Conservation (phyloP, 53 echinoderm and acorn worm genomes). For the Holothuria scabra region DNA sequence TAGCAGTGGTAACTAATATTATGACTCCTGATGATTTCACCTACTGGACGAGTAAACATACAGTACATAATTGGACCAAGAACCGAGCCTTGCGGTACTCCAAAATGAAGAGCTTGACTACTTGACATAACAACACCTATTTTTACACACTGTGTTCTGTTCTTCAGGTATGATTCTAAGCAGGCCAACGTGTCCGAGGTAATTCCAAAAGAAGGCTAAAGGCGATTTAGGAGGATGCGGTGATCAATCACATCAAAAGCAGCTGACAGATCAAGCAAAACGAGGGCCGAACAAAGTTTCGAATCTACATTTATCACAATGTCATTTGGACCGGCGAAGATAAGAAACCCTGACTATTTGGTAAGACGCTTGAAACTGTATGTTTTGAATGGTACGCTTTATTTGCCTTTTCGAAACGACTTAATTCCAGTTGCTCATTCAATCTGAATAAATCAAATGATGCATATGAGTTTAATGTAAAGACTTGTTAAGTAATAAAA, state of each 20-base stretch:
- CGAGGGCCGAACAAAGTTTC: neutral
- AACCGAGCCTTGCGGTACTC: conserved; percentile 1
- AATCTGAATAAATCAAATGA: too few relatives aligned
- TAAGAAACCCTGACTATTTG: too few relatives aligned
- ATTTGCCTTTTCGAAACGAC: too few relatives aligned
- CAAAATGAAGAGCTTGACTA: neutral
- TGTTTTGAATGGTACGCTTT: too few relatives aligned
- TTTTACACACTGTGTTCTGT: neutral
- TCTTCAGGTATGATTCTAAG: neutral
- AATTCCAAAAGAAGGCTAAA: conserved; percentile 2
- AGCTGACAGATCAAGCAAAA: neutral
- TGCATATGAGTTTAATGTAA: too few relatives aligned
- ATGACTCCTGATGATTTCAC: too few relatives aligned
- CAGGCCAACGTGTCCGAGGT: neutral
- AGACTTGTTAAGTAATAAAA: too few relatives aligned
- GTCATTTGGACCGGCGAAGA: too few relatives aligned
- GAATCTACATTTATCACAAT: neutral
- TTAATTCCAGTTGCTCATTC: too few relatives aligned
- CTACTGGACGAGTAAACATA: too few relatives aligned
- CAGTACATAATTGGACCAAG: neutral
- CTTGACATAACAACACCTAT: neutral
- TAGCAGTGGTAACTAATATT: too few relatives aligned
- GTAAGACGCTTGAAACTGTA: too few relatives aligned
- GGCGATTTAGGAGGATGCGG: neutral
- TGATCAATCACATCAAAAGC: neutral